Evolutionary conservation across 2,888 invertebrate genomes (phyloP).

Genomic region (Coelopa pilipes): DNA sequence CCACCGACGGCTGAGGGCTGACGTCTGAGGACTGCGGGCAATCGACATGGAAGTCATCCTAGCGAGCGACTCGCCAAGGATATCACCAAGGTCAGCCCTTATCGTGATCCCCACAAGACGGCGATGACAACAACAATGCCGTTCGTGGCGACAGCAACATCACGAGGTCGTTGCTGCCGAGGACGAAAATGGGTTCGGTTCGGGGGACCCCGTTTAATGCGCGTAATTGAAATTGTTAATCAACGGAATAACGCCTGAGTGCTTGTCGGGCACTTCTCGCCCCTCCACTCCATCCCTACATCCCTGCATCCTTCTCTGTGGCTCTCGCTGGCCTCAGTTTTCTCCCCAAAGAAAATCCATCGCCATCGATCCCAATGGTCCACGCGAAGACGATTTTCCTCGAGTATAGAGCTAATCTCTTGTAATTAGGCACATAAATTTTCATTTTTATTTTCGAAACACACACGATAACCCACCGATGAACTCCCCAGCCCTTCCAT

Average conservation of each 20-base stretch:
- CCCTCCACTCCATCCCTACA: background rate
- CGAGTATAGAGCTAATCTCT: background rate
- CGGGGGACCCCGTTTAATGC: constrained; percentile 10
- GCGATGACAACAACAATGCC: background rate
- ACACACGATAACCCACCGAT: constrained; percentile 21
- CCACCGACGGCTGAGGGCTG: background rate
- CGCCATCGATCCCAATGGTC: background rate
- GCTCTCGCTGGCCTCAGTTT: background rate
- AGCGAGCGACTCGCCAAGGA: too few species aligned
- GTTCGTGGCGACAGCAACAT: background rate
- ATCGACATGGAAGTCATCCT: background rate
- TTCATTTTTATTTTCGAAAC: constrained; percentile 14
- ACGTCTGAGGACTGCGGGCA: background rate
- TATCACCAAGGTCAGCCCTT: constrained; percentile 16
- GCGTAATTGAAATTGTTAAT: constrained; percentile 33
- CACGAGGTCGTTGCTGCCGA: background rate
- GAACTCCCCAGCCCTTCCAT: background rate
- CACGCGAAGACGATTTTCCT: background rate
- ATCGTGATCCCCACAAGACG: background rate
- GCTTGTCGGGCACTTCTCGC: background rate
- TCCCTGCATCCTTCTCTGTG: background rate
- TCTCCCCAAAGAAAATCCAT: background rate
- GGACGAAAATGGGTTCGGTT: background rate
- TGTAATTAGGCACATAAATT: constrained; percentile 22
- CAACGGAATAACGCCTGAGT: constrained; percentile 2